Evolutionary conservation across 2,113 vertebrate genomes (phyloP).

Genomic region (Cryptotis parvus): DNA sequence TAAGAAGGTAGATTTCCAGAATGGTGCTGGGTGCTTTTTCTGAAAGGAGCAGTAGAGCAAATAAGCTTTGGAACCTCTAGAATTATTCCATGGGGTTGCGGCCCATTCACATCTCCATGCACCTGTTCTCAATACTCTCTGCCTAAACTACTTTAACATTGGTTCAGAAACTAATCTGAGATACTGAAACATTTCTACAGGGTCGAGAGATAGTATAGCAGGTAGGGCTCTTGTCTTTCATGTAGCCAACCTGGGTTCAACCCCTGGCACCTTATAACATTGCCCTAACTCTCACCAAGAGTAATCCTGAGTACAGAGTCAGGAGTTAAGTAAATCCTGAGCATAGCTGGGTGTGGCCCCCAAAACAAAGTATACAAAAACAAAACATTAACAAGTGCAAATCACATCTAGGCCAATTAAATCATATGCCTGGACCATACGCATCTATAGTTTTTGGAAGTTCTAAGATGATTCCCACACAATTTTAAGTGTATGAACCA

Average conservation of each 20-base stretch:
- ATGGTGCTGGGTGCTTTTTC: too few relatives aligned
- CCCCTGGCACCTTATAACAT: neutral
- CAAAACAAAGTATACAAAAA: too few relatives aligned
- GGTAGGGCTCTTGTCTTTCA: neutral
- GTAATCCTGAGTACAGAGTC: too few relatives aligned
- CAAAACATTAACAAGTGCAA: slow-evolving; percentile 6
- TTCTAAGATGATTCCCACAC: neutral
- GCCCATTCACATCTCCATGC: neutral
- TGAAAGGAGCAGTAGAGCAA: too few relatives aligned
- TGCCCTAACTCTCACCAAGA: too few relatives aligned
- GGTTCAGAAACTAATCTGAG: slow-evolving; percentile 1
- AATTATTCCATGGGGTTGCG: neutral
- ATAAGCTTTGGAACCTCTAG: neutral
- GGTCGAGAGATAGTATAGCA: neutral
- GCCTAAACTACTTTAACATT: neutral
- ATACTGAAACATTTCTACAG: neutral
- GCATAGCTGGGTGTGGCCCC: too few relatives aligned
- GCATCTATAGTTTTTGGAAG: slow-evolving; percentile 12
- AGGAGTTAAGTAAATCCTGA: too few relatives aligned
- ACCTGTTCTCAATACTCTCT: neutral
- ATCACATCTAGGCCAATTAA: neutral
- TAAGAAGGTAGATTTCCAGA: too few relatives aligned
- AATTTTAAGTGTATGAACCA: neutral
- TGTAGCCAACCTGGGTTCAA: neutral
- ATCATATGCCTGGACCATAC: neutral